Evolutionary conservation across 2,113 vertebrate genomes (phyloP).

Genomic region (Scomber colias): DNA sequence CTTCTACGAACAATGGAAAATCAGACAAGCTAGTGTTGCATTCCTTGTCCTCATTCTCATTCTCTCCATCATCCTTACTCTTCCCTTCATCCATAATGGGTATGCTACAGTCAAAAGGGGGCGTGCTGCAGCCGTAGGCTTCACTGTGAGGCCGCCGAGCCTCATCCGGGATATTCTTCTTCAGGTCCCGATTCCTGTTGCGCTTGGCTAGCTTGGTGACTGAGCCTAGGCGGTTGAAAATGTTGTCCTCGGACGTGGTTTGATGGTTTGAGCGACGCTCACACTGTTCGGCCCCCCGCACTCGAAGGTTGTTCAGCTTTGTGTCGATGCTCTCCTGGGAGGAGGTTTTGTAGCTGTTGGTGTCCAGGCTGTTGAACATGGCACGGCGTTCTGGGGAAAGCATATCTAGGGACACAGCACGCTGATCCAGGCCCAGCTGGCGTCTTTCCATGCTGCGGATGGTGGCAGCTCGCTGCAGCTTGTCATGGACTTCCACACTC

Average conservation of each 20-base stretch:
- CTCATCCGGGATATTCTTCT: conserved; percentile 92
- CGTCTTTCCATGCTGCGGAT: conserved; percentile 96
- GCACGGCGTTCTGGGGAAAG: conserved; percentile 93
- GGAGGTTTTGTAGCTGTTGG: conserved; percentile 90
- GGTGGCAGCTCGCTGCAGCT: conserved; percentile 94
- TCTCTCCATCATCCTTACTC: conserved; percentile 84
- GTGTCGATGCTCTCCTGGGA: conserved; percentile 97
- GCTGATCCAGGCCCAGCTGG: conserved; percentile 93
- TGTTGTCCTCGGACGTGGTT: conserved; percentile 93
- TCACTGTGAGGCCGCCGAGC: conserved; percentile 89
- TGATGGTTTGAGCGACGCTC: conserved; percentile 82
- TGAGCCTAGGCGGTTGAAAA: conserved; percentile 93
- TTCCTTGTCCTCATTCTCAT: conserved; percentile 88
- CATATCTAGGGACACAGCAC: conserved; percentile 95
- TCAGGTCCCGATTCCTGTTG: conserved; percentile 90
- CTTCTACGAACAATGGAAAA: conserved; percentile 88
- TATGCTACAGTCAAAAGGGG: conserved; percentile 87
- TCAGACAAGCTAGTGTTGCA: conserved; percentile 90
- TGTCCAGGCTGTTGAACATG: conserved; percentile 90
- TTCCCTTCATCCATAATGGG: conserved; percentile 83
- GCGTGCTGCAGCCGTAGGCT: conserved; percentile 87
- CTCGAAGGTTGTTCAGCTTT: conserved; percentile 93
- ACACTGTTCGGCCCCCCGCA: conserved; percentile 86
- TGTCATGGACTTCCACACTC: conserved; percentile 96
- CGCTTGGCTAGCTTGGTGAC: conserved; percentile 90